Base-by-base conservation (phyloP, 2,113 vertebrate genomes). In the Cricetomys ansorgei region DNA sequence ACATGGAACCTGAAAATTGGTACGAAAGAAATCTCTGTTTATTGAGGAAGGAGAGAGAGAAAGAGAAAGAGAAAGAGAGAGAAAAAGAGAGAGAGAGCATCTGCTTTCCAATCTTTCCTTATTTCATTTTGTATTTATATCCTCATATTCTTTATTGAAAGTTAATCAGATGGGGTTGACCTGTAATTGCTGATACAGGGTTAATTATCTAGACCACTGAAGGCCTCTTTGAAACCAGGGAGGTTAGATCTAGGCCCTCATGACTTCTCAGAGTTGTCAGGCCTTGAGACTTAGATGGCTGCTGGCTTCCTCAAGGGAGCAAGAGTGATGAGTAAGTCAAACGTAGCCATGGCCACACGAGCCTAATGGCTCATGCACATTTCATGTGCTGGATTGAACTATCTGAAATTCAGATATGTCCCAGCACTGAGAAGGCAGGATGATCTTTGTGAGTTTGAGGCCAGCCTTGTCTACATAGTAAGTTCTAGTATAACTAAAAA, bases 1-100 rank as follows among this genome's bases (percentile, higher is more conserved):
- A 67, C 59, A 57, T 34, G 34, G 31, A 79, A 29, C 57, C 27
- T 80, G 45, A 89, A 84, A 67, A n/a, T 55, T 80, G 21, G 23
- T 75, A 12, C 43, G 77, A n/a, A 76, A 92, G 29, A 91, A 96
- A 96, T 90, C 0, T 73, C 75, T 90, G 77, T 59, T 83, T 83
- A 83, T 7, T 81, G 37, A 5, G 9, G 31, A 53, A 43, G 62
- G 17, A 77, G 50, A 57, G 27, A 92, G n/a, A 59, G 31, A 65
- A 27, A 31, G 59, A 65, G 57, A 17, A 19, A 37, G 43, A 72
- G 1, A n/a, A 31, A 27, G 53, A 65, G 34, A 79, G 34, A 65
- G 40, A 76, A 10, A 75, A 48, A 57, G 21, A 86, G 65, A 53
- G 37, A 53, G 27, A 43, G 40, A 76, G 19, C 31, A 67, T 4